Evolutionary conservation across 2,797 vertebrate species (phyloP).

Genomic region (Sebastes oblongus): DNA sequence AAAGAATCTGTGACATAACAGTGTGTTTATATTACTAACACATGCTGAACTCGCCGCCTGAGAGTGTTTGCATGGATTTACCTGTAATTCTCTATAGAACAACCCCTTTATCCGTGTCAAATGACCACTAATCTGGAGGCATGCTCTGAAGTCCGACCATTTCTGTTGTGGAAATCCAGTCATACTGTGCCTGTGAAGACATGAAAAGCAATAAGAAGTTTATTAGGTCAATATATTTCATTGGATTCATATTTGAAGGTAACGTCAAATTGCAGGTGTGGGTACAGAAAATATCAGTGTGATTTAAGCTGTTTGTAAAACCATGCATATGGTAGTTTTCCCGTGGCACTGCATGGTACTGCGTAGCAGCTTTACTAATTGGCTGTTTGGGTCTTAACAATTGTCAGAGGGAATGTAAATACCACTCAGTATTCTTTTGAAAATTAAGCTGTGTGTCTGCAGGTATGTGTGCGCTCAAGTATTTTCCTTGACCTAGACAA

Average conservation of each 20-base stretch:
- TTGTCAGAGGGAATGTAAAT: slow-evolving; percentile 56
- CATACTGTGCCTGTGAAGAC: neutral
- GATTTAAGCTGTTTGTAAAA: neutral
- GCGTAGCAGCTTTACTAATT: slow-evolving; percentile 49
- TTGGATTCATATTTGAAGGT: neutral
- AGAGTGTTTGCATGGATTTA: slow-evolving; percentile 51
- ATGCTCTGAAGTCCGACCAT: slow-evolving; percentile 11
- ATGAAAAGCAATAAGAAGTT: neutral
- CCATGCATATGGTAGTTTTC: neutral
- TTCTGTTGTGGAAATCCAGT: neutral
- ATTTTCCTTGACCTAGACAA: slow-evolving; percentile 14
- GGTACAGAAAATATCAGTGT: neutral
- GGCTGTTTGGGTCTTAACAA: slow-evolving; percentile 46
- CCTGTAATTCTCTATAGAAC: slow-evolving; percentile 62
- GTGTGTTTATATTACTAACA: slow-evolving; percentile 7
- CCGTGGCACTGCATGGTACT: slow-evolving; percentile 32
- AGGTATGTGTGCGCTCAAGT: neutral
- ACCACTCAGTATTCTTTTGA: slow-evolving; percentile 32
- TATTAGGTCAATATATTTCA: neutral
- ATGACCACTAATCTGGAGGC: slow-evolving; percentile 62
- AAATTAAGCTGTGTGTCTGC: slow-evolving; percentile 8
- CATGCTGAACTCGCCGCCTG: neutral
- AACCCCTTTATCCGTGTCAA: slow-evolving; percentile 59
- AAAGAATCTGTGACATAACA: slow-evolving; percentile 22
- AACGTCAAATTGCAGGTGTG: neutral